Base-by-base conservation (phyloP, 1,140 invertebrate species). In the Microplitis demolitor region DNA sequence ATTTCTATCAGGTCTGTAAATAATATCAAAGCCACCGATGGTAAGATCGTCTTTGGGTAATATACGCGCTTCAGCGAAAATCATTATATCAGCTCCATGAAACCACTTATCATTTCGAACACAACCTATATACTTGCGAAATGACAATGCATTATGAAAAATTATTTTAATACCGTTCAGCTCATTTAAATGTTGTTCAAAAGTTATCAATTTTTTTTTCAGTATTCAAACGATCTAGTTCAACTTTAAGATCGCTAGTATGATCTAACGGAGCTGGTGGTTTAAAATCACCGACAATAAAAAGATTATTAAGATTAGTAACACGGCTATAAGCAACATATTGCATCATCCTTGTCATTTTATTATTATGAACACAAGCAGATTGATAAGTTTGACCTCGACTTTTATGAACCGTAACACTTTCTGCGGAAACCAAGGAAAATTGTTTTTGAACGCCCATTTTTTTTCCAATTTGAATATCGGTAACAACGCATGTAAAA, bases 311-410 rank as follows among this genome's bases (percentile, higher is more conserved):
- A 1, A 2, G 24, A 24, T 24, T 2, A 2, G 24, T 24, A 24
- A 24, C 24, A n/a, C 60, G 60, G 31, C 60, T 62, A 4, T 62
- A 33, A 9, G 60, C 60, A 33, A 62, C 60, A 31, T 62, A 62
- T 34, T 62, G 33, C 24, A 62, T 16, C 34, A 11, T 24, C 0
- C 60, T 16, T 2, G 60, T 33, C 60, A 62, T 34, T 24, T 62
- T 34, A 31, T 33, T 1, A 62, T 62, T 62, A 35, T 62, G 60
- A 33, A 62, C 60, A 4, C 60, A 62, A 4, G 5, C 60, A 2
- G 4, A 64, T 45, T 35, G 4, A 39, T 64, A 64, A 64, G 61
- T 45, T 64, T 64, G 62, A 45, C 35, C 34, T 64, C 39, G 62
- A 16, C 34, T 45, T 64, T 64, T 39, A 37, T 64, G 62, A 37